These are phyloP conservation scores for Pangasius macronema DNA, from an alignment of 2,797 vertebrate species.

Conservation along the genomic window DNA sequence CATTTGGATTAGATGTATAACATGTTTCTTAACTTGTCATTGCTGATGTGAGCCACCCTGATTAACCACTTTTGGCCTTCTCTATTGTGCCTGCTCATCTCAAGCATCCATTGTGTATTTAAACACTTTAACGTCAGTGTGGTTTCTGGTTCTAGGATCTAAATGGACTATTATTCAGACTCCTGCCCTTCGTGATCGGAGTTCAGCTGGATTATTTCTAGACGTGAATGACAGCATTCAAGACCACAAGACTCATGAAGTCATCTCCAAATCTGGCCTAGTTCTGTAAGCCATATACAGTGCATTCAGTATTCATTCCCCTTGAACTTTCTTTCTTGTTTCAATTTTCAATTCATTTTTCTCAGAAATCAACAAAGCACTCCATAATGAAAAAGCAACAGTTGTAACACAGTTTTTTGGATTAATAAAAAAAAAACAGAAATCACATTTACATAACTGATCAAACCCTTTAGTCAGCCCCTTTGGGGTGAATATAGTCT, in stretches of 20 bases:
- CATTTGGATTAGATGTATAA: not conserved
- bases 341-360: slow-evolving; percentile 1
- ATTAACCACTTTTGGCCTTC: slow-evolving; percentile 17
- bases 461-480: not conserved
- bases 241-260: not conserved
- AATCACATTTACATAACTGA: not conserved
- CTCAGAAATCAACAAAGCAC: not conserved
- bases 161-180: not conserved
- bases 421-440: not conserved
- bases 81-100: not conserved
- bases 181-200: not conserved
- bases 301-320: not conserved
- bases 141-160: not conserved
- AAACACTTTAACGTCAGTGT: not conserved
- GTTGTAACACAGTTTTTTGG: not conserved
- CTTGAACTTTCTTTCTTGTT: not conserved
- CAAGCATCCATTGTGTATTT: not conserved
- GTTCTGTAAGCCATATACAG: not conserved
- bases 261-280: slow-evolving; percentile 16
- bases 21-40: not conserved
- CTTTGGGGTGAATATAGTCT: not conserved
- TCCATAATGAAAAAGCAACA: not conserved
- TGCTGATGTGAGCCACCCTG: not conserved
- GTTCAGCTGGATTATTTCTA: not conserved
- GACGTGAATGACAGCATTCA: slow-evolving; percentile 14